A percentile compares a stretch with the other conserved stretches of the same genome.
These are phyloP conservation scores for Brenthis ino DNA, from an alignment of 2,888 invertebrate species.

Conservation along the genomic window DNA sequence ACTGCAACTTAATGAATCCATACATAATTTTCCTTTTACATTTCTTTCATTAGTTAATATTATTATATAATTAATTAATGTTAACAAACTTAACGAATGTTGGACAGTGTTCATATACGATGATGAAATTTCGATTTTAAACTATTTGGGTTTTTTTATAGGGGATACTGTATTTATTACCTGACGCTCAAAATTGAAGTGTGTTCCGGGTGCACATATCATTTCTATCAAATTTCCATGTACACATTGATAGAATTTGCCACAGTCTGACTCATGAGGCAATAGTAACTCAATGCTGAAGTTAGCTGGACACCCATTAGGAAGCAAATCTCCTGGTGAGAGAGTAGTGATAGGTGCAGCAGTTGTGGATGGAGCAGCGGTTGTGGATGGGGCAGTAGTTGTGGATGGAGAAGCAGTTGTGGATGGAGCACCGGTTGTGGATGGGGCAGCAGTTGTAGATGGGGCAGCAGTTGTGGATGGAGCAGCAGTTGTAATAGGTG, in stretches of 20 bases:
- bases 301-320: conserved; percentile 54
- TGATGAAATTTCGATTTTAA: too few relatives aligned
- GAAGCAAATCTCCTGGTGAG: conserved; percentile 34
- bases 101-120: too few relatives aligned
- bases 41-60: too few relatives aligned
- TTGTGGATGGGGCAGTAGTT: not conserved
- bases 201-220: conserved; percentile 47
- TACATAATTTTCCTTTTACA: too few relatives aligned
- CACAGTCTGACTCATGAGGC: conserved; percentile 55
- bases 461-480: not conserved
- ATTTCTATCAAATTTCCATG: conserved; percentile 48
- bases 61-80: too few relatives aligned
- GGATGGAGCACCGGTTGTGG: not conserved
- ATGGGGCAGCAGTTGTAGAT: not conserved
- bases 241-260: conserved; percentile 56
- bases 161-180: conserved; percentile 41
- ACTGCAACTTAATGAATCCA: too few relatives aligned
- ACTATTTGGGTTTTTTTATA: not conserved
- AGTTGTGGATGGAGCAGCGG: not conserved
- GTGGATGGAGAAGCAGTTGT: not conserved
- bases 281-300: conserved; percentile 48
- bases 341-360: conserved; percentile 13
- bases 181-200: conserved; percentile 55
- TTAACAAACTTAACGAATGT: too few relatives aligned
- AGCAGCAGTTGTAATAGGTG: not conserved